Conservation (phyloP, 1,140 invertebrate species). For the Aphis craccivora region DNA sequence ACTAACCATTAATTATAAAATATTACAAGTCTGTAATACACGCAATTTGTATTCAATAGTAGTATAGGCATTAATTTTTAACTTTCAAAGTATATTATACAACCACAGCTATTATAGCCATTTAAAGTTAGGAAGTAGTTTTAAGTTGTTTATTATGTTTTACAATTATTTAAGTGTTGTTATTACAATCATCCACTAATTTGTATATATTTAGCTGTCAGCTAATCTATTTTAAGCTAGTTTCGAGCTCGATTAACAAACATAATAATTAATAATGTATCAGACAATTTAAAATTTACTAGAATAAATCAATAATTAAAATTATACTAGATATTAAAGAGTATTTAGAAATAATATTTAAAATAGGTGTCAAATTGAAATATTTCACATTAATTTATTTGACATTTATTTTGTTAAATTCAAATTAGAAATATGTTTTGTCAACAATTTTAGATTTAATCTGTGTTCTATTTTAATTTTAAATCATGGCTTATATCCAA, state of each 20-base stretch:
- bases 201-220: not conserved
- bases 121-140: not conserved
- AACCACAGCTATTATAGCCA: not conserved
- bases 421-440: not conserved
- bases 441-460: constrained; percentile 18
- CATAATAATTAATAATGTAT: not conserved
- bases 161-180: not conserved
- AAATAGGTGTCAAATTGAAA: not conserved
- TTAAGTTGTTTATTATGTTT: not conserved
- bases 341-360: not conserved
- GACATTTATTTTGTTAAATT: not conserved
- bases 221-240: not conserved
- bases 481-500: not conserved
- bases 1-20: not conserved
- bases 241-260: not conserved
- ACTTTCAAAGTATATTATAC: not conserved
- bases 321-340: not conserved
- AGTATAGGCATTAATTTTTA: not conserved
- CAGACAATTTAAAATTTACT: not conserved
- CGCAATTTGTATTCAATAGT: not conserved
- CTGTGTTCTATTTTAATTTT: constrained; percentile 16
- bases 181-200: not conserved
- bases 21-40: not conserved
- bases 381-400: not conserved
- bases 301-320: not conserved